Evolutionary conservation across 1,140 invertebrate genomes (phyloP).

Genomic region (Teleopsis dalmanni): DNA sequence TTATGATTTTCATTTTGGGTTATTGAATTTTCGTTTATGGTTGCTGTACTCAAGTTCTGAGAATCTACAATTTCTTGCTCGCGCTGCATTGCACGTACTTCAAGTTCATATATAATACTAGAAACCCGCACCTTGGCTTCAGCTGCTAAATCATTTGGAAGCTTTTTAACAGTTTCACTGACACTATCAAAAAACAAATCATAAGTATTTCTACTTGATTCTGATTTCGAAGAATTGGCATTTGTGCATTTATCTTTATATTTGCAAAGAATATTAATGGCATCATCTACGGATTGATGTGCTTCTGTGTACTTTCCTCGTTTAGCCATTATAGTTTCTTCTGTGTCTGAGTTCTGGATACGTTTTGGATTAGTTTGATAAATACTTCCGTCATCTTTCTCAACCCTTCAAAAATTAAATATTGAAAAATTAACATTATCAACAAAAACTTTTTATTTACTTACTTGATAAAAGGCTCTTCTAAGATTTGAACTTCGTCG

Average conservation of each 20-base stretch:
- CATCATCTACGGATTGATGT: not conserved
- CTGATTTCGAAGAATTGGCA: not conserved
- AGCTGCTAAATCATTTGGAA: slow-evolving; percentile 29
- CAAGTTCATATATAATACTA: slow-evolving; percentile 32
- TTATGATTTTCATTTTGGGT: too few relatives aligned
- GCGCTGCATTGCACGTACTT: slow-evolving; percentile 18
- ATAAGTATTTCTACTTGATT: slow-evolving; percentile 13
- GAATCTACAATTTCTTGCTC: too few relatives aligned
- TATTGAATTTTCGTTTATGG: too few relatives aligned
- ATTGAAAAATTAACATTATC: too few relatives aligned
- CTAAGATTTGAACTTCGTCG: too few relatives aligned
- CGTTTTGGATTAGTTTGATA: not conserved
- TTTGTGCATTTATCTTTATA: not conserved
- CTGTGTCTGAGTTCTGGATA: not conserved
- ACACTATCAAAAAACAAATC: slow-evolving; percentile 38
- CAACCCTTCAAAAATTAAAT: too few relatives aligned
- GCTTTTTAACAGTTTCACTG: slow-evolving; percentile 28
- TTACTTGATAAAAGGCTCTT: too few relatives aligned
- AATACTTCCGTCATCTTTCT: slow-evolving; percentile 1
- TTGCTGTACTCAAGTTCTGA: too few relatives aligned
- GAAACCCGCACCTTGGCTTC: slow-evolving; percentile 36
- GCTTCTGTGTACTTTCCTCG: not conserved
- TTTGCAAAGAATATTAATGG: not conserved
- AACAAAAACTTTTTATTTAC: too few relatives aligned
- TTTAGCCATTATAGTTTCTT: not conserved